Base-by-base conservation (phyloP, 2,797 vertebrate species). In the Miichthys miiuy region DNA sequence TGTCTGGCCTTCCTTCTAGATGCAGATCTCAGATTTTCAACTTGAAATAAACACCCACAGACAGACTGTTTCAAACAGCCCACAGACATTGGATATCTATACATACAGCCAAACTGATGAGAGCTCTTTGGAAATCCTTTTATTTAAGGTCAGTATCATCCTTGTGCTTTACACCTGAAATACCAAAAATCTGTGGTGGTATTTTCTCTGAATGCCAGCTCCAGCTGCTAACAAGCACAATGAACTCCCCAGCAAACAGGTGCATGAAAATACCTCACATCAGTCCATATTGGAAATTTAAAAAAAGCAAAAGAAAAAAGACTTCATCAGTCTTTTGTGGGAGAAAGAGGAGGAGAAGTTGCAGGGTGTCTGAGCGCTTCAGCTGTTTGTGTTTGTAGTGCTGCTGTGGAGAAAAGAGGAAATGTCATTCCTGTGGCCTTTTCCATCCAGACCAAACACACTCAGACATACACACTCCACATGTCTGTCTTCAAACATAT, bases 361-460 rank as follows among this genome's bases (percentile, higher is more conserved):
- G 47, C 48, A 8, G 75, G 71, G 63, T 5, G 60, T 42, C 68
- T 54, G 50, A 64, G 38, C 3, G 12, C 41, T 27, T 52, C 67
- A 27, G 67, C 57, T 10, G 12, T 56, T 20, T 60, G 65, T 69
- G 54, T 80, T 66, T 61, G n/a, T 71, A 46, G 30, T 67, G 62
- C n/a, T 58, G 42, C 69, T 67, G 42, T 44, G 44, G 63, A 78
- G 74, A 69, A 62, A 60, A 72, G 75, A 72, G 58, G 61, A 91
- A 93, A 93, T 90, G 86, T 89, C 89, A 93, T 79, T 79, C 62
- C 64, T 81, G 82, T 89, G 84, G 82, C 89, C 86, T 91, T 91
- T 89, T 85, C 78, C 66, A 81, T 79, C 63, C 68, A 54, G 64
- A 77, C 72, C 83, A 68, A 68, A 73, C 76, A 72, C 73, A 80